Conservation (phyloP, 2,113 vertebrate genomes). For the Cygnus buccinator region DNA sequence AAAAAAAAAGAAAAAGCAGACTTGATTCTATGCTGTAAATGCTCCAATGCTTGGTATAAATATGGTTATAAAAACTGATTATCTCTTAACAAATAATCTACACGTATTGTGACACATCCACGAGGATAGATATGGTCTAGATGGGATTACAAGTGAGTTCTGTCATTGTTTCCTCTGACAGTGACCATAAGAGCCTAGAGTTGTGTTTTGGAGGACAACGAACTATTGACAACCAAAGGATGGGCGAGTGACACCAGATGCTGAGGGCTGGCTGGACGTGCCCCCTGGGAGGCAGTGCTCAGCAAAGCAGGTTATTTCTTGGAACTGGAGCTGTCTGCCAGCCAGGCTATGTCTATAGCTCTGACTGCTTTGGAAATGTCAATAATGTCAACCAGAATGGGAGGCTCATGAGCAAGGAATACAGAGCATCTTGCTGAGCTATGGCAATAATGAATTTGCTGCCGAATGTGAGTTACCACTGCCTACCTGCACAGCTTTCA, state of each 20-base stretch:
- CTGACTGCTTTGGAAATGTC: not conserved
- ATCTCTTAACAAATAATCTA: not conserved
- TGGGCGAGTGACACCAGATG: rapidly evolving
- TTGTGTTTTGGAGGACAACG: not conserved
- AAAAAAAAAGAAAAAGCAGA: not conserved
- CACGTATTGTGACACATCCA: not conserved
- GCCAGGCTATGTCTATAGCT: not conserved
- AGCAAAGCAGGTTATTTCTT: not conserved
- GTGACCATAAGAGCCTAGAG: not conserved
- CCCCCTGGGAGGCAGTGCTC: not conserved
- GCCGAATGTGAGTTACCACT: not conserved
- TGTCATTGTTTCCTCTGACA: not conserved
- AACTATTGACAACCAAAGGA: not conserved
- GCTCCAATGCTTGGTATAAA: not conserved
- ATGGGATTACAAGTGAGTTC: not conserved
- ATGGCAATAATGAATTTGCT: rapidly evolving
- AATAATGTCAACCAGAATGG: not conserved
- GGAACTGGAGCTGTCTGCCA: conserved; percentile 16
- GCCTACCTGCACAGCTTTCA: not conserved
- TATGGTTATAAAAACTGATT: not conserved
- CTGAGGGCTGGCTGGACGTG: not conserved
- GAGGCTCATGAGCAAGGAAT: not conserved
- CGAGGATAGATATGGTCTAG: not conserved
- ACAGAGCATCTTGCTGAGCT: not conserved
- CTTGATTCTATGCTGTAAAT: not conserved